phyloP scores from a whole-genome alignment of 1,140 invertebrate genomes.

The Samia ricini region DNA sequence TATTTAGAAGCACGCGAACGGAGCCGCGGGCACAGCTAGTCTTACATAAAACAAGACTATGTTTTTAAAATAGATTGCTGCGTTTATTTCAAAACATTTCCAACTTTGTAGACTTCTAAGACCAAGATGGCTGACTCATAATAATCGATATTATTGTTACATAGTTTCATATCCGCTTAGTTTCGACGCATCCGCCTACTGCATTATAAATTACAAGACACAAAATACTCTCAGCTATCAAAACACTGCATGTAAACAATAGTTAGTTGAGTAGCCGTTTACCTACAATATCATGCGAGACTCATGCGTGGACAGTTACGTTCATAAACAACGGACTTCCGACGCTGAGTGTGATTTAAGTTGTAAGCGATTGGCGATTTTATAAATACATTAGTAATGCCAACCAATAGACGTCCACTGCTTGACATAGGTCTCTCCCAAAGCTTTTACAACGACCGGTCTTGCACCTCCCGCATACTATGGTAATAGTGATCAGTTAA shows the following conservation, averaged over 20 bases:
- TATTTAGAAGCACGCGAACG: no score
- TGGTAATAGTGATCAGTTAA: no score
- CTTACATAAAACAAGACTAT: no score
- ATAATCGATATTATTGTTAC: background rate
- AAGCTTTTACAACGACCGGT: no score
- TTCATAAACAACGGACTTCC: conserved; percentile 35
- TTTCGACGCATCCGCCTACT: background rate
- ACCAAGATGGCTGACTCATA: background rate
- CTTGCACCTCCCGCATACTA: no score
- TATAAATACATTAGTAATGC: no score
- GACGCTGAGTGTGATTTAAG: conserved; percentile 18
- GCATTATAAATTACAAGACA: background rate
- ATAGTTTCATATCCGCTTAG: background rate
- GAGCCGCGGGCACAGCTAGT: no score
- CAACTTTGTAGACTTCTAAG: no score
- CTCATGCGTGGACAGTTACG: conserved; percentile 28
- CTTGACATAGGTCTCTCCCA: no score
- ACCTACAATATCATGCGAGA: conserved; percentile 25
- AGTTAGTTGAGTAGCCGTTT: conserved; percentile 25
- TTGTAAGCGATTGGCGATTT: background rate
- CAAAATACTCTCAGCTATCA: background rate
- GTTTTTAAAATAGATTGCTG: no score
- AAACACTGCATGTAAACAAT: conserved; percentile 23
- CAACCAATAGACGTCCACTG: no score
- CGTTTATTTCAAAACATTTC: no score